Conservation (phyloP, 2,113 vertebrate species). For the Pholis gunnellus region DNA sequence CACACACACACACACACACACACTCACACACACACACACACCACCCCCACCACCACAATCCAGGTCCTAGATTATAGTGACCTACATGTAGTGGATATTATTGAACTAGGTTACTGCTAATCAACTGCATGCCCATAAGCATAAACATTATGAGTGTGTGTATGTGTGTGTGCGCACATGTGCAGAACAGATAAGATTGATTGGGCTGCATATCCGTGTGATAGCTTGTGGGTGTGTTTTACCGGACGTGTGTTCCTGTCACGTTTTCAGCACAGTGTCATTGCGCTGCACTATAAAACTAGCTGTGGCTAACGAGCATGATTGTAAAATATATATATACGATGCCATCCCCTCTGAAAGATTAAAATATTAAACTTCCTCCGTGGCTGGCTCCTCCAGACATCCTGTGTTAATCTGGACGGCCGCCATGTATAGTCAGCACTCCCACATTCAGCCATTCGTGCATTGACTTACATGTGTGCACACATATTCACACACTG, state of each 20-base stretch:
- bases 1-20: slow-evolving; percentile 4
- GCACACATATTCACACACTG: slow-evolving; percentile 4
- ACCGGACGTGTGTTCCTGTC: slow-evolving; percentile 11
- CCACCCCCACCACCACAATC: slow-evolving; percentile 6
- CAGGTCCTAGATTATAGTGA: slow-evolving; percentile 76
- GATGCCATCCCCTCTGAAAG: background rate
- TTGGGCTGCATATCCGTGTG: slow-evolving; percentile 48
- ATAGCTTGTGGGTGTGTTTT: slow-evolving; percentile 45
- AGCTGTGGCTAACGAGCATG: background rate
- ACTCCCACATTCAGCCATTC: slow-evolving; percentile 20
- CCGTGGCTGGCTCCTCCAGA: slow-evolving; percentile 21
- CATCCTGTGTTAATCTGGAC: slow-evolving; percentile 30
- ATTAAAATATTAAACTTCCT: slow-evolving; percentile 54
- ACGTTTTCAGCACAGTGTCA: background rate
- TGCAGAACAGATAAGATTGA: slow-evolving; percentile 61
- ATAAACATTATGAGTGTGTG: slow-evolving; percentile 29
- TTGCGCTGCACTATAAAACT: background rate
- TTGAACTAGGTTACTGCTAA: slow-evolving; percentile 79
- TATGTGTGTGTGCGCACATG: slow-evolving; percentile 8
- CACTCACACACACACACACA: slow-evolving; percentile 13
- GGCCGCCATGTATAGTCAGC: slow-evolving; percentile 26
- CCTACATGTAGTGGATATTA: slow-evolving; percentile 78
- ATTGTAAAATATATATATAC: background rate
- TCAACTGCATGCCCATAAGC: slow-evolving; percentile 71
- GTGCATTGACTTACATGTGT: slow-evolving; percentile 20